phyloP scores from a whole-genome alignment of 1,140 invertebrate species.

The Danaus plexippus region DNA sequence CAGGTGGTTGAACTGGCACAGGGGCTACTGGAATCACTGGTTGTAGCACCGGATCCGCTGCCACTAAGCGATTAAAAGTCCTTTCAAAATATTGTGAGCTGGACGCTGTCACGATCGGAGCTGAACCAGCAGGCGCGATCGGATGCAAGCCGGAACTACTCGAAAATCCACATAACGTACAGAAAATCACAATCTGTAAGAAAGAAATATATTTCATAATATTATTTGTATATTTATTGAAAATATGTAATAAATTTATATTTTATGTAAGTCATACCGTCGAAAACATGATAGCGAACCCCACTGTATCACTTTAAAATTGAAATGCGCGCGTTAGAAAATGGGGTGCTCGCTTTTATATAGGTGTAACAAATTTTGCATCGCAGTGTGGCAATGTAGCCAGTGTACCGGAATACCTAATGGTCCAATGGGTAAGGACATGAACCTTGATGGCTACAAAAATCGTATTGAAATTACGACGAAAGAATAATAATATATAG shows the following conservation, averaged over 20 bases:
- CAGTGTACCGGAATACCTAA: conserved; percentile 65
- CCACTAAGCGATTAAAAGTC: conserved; percentile 74
- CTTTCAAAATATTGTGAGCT: conserved; percentile 78
- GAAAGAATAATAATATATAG: conserved; percentile 63
- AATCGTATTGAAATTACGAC: conserved; percentile 64
- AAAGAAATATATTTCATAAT: conserved; percentile 5
- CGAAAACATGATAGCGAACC: conserved; percentile 41
- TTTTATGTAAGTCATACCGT: conserved; percentile 37
- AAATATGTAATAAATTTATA: conserved; percentile 9
- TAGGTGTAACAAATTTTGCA: conserved; percentile 71
- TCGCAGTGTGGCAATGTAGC: conserved; percentile 58
- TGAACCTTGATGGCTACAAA: conserved; percentile 68
- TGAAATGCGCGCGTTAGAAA: conserved; percentile 60
- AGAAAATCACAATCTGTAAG: conserved; percentile 46
- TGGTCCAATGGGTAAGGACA: conserved; percentile 60
- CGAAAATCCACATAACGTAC: conserved; percentile 32
- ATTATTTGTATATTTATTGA: neutral
- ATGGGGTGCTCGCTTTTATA: conserved; percentile 62
- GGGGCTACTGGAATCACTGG: conserved; percentile 40
- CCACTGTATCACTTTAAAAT: conserved; percentile 42
- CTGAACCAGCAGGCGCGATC: conserved; percentile 19
- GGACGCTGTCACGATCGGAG: conserved; percentile 73
- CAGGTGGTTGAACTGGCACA: conserved; percentile 23
- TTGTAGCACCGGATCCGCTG: conserved; percentile 30
- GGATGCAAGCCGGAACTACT: conserved; percentile 37